Conservation (phyloP, 2,113 vertebrate species). For the Entosphenus tridentatus region DNA sequence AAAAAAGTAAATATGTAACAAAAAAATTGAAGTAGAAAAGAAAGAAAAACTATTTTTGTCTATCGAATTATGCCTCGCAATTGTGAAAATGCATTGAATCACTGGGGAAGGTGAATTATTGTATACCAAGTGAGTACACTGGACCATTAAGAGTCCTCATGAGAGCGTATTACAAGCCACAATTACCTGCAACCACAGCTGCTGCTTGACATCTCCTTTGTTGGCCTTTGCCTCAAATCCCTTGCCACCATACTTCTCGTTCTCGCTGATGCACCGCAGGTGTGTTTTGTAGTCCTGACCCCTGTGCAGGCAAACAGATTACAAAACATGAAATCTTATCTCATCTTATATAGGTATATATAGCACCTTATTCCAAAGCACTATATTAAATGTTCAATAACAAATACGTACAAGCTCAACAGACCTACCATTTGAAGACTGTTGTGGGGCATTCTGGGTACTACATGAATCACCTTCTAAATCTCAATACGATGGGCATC, state of each 20-base stretch:
- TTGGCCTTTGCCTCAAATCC: constrained; percentile 48
- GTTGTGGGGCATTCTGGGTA: too few relatives aligned
- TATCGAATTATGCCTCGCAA: not conserved
- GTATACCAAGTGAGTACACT: not conserved
- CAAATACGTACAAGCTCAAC: not conserved
- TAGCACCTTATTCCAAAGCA: not conserved
- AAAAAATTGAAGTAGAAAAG: not conserved
- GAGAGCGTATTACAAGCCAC: not conserved
- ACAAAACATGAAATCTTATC: not conserved
- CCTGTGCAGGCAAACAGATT: constrained; percentile 20
- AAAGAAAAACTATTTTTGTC: not conserved
- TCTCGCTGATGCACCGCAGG: constrained; percentile 50
- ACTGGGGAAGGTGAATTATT: not conserved
- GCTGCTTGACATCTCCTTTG: constrained; percentile 74
- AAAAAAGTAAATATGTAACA: not conserved
- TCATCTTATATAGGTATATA: not conserved
- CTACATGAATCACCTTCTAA: too few relatives aligned
- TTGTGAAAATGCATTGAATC: not conserved
- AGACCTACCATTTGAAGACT: too few relatives aligned
- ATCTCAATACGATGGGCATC: too few relatives aligned
- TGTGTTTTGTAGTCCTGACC: constrained; percentile 64
- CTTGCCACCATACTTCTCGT: constrained; percentile 85
- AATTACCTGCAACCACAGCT: constrained; percentile 67
- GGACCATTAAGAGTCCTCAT: not conserved
- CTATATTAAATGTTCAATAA: not conserved